Conservation (phyloP, 2,888 invertebrate species). For the Ypsolopha sequella region DNA sequence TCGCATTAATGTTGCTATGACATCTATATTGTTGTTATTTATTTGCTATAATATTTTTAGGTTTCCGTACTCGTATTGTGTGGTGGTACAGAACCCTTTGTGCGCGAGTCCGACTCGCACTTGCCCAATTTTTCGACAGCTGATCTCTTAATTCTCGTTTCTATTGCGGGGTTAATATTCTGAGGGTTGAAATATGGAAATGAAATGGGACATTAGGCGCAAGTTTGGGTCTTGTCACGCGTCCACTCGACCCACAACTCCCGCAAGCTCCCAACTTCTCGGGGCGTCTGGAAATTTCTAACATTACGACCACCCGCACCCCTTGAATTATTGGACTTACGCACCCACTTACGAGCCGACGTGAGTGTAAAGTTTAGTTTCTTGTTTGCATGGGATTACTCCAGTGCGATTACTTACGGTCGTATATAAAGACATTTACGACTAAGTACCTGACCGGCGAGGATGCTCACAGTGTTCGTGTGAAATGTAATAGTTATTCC, state of each 20-base stretch:
- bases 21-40: no score
- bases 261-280: slow-evolving; percentile 30
- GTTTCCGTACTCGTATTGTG: no score
- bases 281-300: slow-evolving; percentile 45
- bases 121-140: no score
- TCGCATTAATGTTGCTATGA: no score
- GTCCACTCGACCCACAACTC: slow-evolving; percentile 31
- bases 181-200: slow-evolving; percentile 2
- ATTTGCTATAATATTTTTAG: no score
- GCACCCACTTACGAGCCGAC: slow-evolving; percentile 48
- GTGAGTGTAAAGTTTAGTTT: slow-evolving; percentile 59
- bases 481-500: no score
- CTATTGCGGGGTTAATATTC: neutral
- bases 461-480: neutral
- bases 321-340: slow-evolving; percentile 58
- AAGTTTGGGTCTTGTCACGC: slow-evolving; percentile 29
- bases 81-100: no score
- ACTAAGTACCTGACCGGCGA: neutral
- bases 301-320: slow-evolving; percentile 59
- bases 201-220: slow-evolving; percentile 11
- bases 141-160: neutral
- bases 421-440: neutral
- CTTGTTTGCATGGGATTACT: slow-evolving; percentile 46
- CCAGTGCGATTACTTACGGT: slow-evolving; percentile 19
- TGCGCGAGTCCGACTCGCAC: no score